phyloP scores from a whole-genome alignment of 2,888 invertebrate species.

The Leucophenga montana region DNA sequence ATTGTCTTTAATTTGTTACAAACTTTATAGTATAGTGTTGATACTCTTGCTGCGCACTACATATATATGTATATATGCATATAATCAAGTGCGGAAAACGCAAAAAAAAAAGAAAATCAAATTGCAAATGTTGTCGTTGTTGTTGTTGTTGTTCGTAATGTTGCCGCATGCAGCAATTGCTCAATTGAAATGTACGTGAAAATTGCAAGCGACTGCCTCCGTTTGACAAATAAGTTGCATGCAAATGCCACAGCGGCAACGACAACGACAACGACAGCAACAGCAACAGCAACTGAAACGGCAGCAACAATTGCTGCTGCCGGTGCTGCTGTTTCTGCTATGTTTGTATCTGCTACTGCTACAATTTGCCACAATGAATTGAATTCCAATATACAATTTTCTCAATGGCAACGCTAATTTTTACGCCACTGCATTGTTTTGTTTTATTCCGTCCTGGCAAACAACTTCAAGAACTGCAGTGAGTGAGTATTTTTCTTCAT shows the following conservation, averaged over 20 bases:
- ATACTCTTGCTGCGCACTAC: not conserved
- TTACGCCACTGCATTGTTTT: not conserved
- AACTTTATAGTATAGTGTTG: too few species aligned
- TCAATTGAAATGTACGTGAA: constrained; percentile 61
- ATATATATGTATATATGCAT: not conserved
- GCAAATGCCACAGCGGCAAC: constrained; percentile 51
- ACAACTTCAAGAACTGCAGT: not conserved
- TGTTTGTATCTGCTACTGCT: constrained; percentile 37
- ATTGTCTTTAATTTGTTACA: too few species aligned
- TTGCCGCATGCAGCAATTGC: constrained; percentile 49
- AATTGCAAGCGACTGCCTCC: constrained; percentile 52
- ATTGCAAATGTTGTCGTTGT: not conserved
- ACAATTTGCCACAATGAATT: constrained; percentile 61
- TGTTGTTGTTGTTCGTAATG: constrained; percentile 24
- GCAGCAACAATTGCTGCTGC: constrained; percentile 42
- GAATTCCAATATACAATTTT: constrained; percentile 56
- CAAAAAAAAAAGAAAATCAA: not conserved
- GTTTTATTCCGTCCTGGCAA: not conserved
- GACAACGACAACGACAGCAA: constrained; percentile 29
- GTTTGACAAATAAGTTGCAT: constrained; percentile 64
- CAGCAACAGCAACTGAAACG: constrained; percentile 32
- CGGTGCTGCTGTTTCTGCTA: too few species aligned
- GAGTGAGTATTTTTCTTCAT: constrained; percentile 41
- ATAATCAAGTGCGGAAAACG: not conserved
- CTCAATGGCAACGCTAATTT: constrained; percentile 47